Base-by-base conservation (phyloP, 2,113 vertebrate genomes). In the Circaetus cinerascens region DNA sequence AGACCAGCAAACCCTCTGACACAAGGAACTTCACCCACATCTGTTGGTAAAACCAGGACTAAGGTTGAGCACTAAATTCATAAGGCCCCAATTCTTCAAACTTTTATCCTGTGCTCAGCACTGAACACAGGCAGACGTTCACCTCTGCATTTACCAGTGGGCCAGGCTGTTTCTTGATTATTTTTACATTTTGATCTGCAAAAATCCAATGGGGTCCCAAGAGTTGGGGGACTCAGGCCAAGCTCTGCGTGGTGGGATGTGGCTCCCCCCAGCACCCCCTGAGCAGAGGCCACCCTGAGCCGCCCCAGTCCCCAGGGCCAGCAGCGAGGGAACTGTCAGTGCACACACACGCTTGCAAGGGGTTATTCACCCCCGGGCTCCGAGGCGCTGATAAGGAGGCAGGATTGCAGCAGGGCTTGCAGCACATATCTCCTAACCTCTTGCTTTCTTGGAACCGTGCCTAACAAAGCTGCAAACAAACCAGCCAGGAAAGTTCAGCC, bases 41-140 rank as follows among this genome's bases (percentile, higher is more conserved):
- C 66, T 73, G 34, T 2, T 45, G 74, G 53, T 15, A 69, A 78
- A 82, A 23, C 29, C 74, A 51, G 72, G 72, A 48, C n/a, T n/a
- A 22, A 62, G 45, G 85, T 0, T 79, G 66, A 88, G 34, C 83
- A 55, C 16, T 32, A 14, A 53, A 79, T 34, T 15, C 6, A 21
- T 4, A 0, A 57, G n/a, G 15, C 11, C 74, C 38, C 51, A 14
- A 3, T 50, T 57, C 74, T 45, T n/a, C 67, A 62, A 69, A 67
- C 41, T 10, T n/a, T 41, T 10, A 5, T 41, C 0, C 0, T 0
- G 25, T 2, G 50, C 45, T 57, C 51, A 22, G 73, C 40, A 17
- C 32, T 3, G 5, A 40, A 18, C 1, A 0, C 0, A 3, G 26
- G 23, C 62, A 56, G 71, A n/a, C 0, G 0, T 9, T n/a, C 72